Evolutionary conservation across 2,113 vertebrate genomes (phyloP).

Genomic region (Bagarius yarrelli): DNA sequence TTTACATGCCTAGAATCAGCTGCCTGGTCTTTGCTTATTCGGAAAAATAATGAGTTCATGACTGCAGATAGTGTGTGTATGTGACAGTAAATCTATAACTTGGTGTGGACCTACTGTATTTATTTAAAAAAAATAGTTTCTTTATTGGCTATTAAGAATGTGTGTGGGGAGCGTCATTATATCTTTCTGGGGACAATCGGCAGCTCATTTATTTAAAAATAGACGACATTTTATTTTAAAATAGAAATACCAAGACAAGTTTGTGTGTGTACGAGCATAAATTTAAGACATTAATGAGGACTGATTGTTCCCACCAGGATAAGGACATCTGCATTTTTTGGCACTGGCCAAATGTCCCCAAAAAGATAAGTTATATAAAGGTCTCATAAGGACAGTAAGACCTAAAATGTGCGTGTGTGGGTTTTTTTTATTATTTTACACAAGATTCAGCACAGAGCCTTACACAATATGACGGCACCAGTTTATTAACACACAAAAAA

Average conservation of each 20-base stretch:
- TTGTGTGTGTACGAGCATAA: no score
- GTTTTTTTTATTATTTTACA: background rate
- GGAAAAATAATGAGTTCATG: constrained; percentile 34
- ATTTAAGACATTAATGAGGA: no score
- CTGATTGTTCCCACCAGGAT: no score
- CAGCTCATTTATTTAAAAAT: no score
- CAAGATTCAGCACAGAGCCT: background rate
- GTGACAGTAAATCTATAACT: background rate
- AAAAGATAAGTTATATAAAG: background rate
- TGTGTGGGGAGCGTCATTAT: no score
- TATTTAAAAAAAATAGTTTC: no score
- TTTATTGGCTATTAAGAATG: no score
- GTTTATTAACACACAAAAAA: constrained; percentile 43
- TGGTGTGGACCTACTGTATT: background rate
- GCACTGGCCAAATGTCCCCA: background rate
- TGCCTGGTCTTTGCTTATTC: constrained; percentile 31
- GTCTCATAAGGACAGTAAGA: background rate
- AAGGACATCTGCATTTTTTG: no score
- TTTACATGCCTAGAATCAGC: no score
- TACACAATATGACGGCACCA: background rate
- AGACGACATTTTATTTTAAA: no score
- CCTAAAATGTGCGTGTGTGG: background rate
- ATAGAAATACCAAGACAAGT: no score
- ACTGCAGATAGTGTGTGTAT: constrained; percentile 4
- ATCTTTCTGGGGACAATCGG: no score